Percentiles rank a stretch among this genome's conserved stretches.
phyloP scores from a whole-genome alignment of 2,797 vertebrate species.

The Okamejei kenojei region DNA sequence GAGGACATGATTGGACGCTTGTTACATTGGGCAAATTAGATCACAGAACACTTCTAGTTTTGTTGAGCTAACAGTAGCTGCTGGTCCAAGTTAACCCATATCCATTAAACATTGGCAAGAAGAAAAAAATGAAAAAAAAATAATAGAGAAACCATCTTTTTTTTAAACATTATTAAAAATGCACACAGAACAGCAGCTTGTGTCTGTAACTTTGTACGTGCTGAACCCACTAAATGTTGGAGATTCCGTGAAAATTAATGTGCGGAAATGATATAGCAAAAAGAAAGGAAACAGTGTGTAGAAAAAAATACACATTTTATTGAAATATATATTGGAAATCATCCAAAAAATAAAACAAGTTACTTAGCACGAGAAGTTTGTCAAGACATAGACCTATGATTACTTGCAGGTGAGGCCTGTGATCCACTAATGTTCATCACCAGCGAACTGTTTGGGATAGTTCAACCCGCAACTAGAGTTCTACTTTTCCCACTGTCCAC shows the following conservation, averaged over 20 bases:
- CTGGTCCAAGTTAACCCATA: neutral
- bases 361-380: neutral
- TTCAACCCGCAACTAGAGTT: neutral
- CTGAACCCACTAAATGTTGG: neutral
- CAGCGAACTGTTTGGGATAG: neutral
- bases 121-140: neutral
- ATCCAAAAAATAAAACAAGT: conserved; percentile 8
- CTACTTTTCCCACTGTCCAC: neutral
- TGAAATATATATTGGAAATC: conserved; percentile 27
- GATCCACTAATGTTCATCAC: neutral
- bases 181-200: neutral
- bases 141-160: too few species aligned
- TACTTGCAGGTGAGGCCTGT: neutral
- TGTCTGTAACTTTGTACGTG: neutral
- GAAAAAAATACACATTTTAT: conserved; percentile 26
- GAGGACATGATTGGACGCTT: neutral
- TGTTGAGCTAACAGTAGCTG: neutral
- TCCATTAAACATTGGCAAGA: neutral
- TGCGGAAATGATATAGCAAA: neutral
- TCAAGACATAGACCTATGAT: neutral
- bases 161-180: neutral
- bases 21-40: neutral
- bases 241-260: too few species aligned
- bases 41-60: neutral
- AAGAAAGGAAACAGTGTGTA: neutral